Base-by-base conservation (phyloP, 1,140 invertebrate genomes). In the Formica selysi region DNA sequence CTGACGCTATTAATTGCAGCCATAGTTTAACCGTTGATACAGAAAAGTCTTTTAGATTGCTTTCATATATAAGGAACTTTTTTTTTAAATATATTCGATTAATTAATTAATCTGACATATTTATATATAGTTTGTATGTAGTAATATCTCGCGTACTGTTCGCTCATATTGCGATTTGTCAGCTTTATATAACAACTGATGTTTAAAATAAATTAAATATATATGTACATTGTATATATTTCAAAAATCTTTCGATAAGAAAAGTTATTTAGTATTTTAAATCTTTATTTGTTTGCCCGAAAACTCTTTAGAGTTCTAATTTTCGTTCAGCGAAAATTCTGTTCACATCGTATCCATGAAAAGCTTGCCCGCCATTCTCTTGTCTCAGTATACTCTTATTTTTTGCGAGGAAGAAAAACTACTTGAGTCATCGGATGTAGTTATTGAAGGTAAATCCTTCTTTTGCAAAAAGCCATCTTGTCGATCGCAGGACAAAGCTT, bases 371-470 rank as follows among this genome's bases (percentile, higher is more conserved):
- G 48, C 2, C 51, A 41, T 22, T 57, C 5, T 70, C 48, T 80
- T 70, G 13, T 70, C 22, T 80, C 32, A 22, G 2, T 11, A 10
- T 38, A 54, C 8, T 36, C 13, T 13, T 36, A 41, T 68, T 57
- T 57, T 38, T 6, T 22, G 26, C 44, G 41, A 38, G 4, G 2
- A 32, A 1, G 29, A 80, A 68, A 80, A 80, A 54, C 22, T 80
- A 80, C 70, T 70, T 70, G 64, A 70, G 22, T 80, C 44, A 70
- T 80, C 16, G 76, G 29, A n/a, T 3, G 29, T n/a, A 65, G n/a
- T n/a, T 19, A 80, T 57, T 59, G 48, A 70, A 80, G 10, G 36
- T 59, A 80, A 80, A 80, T 70, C 64, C 32, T 80, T 70, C 16
- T 48, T 22, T 70, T 70, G 36, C 29, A 36, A 16, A 38, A 44